Evolutionary conservation across 2,113 vertebrate genomes (phyloP), one percentile per base, ranked within the genome.

Genomic region (Mormyrus lacerda): DNA sequence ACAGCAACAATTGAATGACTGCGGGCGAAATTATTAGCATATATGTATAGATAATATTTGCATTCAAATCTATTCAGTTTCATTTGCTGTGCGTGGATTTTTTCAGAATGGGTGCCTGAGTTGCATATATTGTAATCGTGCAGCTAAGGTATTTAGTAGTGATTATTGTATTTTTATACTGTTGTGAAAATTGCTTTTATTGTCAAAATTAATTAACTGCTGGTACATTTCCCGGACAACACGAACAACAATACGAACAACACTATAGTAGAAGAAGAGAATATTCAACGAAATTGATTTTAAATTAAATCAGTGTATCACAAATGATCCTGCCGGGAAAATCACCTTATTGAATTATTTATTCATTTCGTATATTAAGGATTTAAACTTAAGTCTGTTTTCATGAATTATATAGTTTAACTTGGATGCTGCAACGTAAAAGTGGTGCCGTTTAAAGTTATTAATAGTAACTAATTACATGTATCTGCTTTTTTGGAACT

Each of bases 1-100:
- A 76, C 11, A 42, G 69, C 69, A 79, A 79, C 69, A 88, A 88
- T 79, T 82, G 31, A 51, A 88, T 76, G 83, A 45, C 45, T 85
- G 42, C 83, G 35, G 76, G 31, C 42, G 19, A 82, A 39, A 82
- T 82, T 44, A 84, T 84, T 84, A n/a, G 42, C 44, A 45, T 44
- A 45, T 44, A 45, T 84, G 39, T 4, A 84, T n/a, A 24, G 24
- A 21, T 84, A 8, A 11, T 45, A 84, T 84, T 84, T 84, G 82
- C 82, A 84, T 84, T 39, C 76, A 82, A 27, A 44, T 44, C 39
- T 7, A 82, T 82, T 44, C 44, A 19, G 17, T 84, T 45, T 24
- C 21, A 84, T 9, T 47, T 47, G 39, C 82, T 84, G 82, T 84
- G 82, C 19, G 19, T 44, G 42, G 15, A 84, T 47, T 24, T 45